These are phyloP conservation scores for Oncorhynchus tshawytscha DNA, from an alignment of 2,113 vertebrate genomes.

Conservation along the genomic window DNA sequence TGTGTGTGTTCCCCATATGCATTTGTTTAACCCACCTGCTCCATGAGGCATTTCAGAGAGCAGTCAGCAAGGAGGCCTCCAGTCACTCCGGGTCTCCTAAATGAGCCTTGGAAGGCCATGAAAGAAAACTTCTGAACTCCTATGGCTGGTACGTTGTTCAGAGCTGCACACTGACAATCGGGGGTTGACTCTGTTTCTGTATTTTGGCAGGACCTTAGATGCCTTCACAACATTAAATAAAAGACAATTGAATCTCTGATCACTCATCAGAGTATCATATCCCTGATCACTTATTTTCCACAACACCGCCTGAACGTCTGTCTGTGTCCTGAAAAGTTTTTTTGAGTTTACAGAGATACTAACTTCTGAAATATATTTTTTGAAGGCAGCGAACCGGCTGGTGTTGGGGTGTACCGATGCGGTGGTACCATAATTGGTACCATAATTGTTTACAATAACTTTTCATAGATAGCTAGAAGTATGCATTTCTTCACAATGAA, in stretches of 20 bases:
- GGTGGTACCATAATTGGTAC: too few species aligned
- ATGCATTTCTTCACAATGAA: neutral
- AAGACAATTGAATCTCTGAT: neutral
- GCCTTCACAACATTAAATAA: neutral
- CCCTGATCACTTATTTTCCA: neutral
- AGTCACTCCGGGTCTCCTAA: conserved; percentile 1
- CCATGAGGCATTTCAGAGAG: conserved; percentile 14
- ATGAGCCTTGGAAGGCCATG: conserved; percentile 7
- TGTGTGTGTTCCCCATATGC: conserved; percentile 28
- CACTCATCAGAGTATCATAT: neutral
- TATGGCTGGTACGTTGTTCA: neutral
- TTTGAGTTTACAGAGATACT: neutral
- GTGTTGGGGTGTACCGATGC: neutral
- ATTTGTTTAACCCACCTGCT: conserved; percentile 45
- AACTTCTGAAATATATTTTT: neutral
- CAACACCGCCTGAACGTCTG: too few species aligned
- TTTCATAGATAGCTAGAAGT: too few species aligned
- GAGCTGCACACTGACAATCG: neutral
- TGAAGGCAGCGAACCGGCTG: neutral
- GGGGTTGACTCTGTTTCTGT: neutral
- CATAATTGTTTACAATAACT: too few species aligned
- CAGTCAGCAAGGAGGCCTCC: conserved; percentile 16
- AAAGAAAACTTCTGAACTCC: neutral
- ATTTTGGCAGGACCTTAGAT: neutral
- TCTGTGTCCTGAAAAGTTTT: neutral